These are phyloP conservation scores for Mormyrus lacerda DNA, from an alignment of 2,113 vertebrate species.

Conservation along the genomic window DNA sequence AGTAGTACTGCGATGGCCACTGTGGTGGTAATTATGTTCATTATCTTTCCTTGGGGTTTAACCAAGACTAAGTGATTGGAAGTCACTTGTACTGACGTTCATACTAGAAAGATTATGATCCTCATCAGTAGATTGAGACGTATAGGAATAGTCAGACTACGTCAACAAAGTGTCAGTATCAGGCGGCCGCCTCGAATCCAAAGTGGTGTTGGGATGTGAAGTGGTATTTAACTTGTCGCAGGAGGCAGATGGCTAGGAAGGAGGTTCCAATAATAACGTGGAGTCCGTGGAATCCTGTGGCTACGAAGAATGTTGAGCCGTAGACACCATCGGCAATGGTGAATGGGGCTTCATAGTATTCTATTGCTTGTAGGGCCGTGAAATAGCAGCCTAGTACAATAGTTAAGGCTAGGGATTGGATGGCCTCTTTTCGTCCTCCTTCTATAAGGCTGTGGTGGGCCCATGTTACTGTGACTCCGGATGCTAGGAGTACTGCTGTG, in stretches of 20 bases:
- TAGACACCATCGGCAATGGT: neutral
- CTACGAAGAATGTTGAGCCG: conserved; percentile 24
- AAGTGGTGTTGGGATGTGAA: conserved; percentile 34
- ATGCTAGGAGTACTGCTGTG: neutral
- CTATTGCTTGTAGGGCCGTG: conserved; percentile 22
- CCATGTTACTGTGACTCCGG: neutral
- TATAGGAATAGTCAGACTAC: conserved; percentile 32
- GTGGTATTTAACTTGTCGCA: conserved; percentile 12
- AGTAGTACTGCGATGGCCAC: rapidly evolving
- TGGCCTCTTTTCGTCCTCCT: neutral
- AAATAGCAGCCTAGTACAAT: conserved; percentile 11
- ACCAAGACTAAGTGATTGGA: conserved; percentile 42
- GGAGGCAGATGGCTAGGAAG: neutral
- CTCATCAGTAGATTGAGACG: conserved; percentile 45
- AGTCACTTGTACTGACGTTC: conserved; percentile 32
- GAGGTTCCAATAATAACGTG: conserved; percentile 23
- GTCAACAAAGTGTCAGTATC: conserved; percentile 44
- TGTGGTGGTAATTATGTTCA: neutral
- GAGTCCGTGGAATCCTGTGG: conserved; percentile 21
- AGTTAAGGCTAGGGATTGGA: neutral
- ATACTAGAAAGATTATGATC: conserved; percentile 34
- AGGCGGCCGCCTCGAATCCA: conserved; percentile 34
- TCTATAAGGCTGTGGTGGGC: conserved; percentile 28
- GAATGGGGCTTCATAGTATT: conserved; percentile 34
- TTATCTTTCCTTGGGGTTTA: conserved; percentile 37